phyloP scores from a whole-genome alignment of 2,113 vertebrate genomes.

The Addax nasomaculatus region DNA sequence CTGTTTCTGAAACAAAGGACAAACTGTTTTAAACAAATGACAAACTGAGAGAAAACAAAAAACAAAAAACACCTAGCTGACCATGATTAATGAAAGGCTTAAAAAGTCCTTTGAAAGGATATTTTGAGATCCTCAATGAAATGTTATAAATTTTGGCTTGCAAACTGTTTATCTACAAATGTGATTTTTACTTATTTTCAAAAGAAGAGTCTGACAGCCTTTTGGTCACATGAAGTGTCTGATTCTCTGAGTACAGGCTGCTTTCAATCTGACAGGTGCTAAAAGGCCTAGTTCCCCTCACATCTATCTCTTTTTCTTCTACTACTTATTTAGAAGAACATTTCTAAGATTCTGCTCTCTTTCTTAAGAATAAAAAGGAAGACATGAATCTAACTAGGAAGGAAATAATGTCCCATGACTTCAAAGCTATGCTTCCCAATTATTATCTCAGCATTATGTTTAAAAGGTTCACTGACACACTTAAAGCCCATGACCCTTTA shows the following conservation, averaged over 20 bases:
- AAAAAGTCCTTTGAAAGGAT: background rate
- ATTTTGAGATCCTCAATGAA: background rate
- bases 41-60: background rate
- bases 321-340: background rate
- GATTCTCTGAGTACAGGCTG: background rate
- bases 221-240: background rate
- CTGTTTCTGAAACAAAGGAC: background rate
- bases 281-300: background rate
- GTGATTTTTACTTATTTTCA: background rate
- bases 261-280: background rate
- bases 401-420: background rate
- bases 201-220: background rate
- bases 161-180: background rate
- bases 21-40: background rate
- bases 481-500: background rate
- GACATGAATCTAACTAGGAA: background rate
- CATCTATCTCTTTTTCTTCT: background rate
- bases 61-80: no score
- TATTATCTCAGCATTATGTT: background rate
- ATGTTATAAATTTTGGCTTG: background rate
- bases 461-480: background rate
- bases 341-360: background rate
- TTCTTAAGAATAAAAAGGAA: slow-evolving; percentile 23
- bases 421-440: background rate
- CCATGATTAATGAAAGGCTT: background rate